Evolutionary conservation across 2,797 vertebrate species (phyloP), one percentile per base, ranked within the genome.

Genomic region (Rachycentron canadum): DNA sequence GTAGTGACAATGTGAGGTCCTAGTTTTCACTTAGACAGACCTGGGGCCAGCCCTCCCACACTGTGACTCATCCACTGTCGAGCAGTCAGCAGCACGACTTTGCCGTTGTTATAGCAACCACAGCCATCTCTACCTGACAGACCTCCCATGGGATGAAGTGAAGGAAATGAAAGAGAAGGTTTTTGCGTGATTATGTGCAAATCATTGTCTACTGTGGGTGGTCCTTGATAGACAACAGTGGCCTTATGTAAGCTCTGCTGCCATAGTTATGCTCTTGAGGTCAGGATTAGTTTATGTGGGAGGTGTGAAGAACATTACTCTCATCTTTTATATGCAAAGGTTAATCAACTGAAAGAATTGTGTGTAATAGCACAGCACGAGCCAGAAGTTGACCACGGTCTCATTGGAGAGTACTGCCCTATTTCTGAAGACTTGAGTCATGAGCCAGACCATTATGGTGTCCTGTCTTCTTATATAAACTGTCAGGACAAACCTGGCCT

Each of bases 1-100:
- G 49, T 60, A 82, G 73, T 70, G 83, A 86, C 81, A 86, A 77
- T 70, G 79, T 82, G 73, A 88, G 85, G 83, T 85, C 83, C 83
- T 79, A 75, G 61, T 80, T 85, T 88, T 79, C 60, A 69, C 71
- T 79, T 62, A 64, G 69, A 73, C 74, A 82, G 81, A 87, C 89
- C 83, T 67, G 81, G 77, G 86, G 69, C 87, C 87, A 81, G 84
- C 85, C 87, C 85, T 88, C 89, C 89, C 86, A 88, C 89, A 80
- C 82, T 74, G 65, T 93, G 93, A 94, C 89, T 94, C 93, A 94
- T 93, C 87, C 83, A 36, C 80, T 38, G 88, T 60, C 10, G 65
- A 88, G 87, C 78, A 83, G 78, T 82, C 74, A 36, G 86, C 84
- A 6, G 88, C 90, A 89, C 88, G 80, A 92, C 83, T 82, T 78